Evolutionary conservation across 2,888 invertebrate genomes (phyloP), one percentile per base, ranked within the genome.

Genomic region (Rotaria socialis): DNA sequence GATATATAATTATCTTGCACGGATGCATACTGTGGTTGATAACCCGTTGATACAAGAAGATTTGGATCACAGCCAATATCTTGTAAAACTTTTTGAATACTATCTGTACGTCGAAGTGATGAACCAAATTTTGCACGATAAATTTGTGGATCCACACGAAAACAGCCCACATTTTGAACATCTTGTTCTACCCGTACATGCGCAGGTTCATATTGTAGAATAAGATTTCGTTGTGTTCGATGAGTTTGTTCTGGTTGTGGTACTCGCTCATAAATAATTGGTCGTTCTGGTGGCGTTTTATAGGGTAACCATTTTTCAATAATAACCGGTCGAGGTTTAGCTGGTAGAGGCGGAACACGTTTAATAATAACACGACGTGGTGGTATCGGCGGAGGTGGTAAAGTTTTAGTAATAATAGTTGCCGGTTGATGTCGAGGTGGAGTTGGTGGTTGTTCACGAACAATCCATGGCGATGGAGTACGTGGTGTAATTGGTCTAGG

Each of bases 241-340:
- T 11, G 52, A 47, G 4, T 80, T 80, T 47, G 80, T 22, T 22
- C 22, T 22, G 55, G 22, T 22, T 55, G 55, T 55, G 55, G 41
- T 11, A 50, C 84, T 84, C 84, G 84, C 35, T 84, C 41, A 35
- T 84, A 84, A 14, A 80, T 3, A 52, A 84, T 24, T 10, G 56
- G 24, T 55, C 52, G 55, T 55, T 47, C 22, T 24, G 41, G 52
- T 16, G 52, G 27, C 27, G 41, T 5, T 47, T 84, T 84, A n/a
- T 84, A 84, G 27, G 84, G 84, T 55, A 84, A 84, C 84, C 84
- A 84, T 84, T 56, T 52, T 84, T 84, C 84, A 11, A 84, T 56
- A 16, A 84, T 55, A 2, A 84, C 35, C 4, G 84, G 56, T 16
- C 84, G n/a, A 4, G 84, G 84, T 56, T 84, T 84, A 22, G 50